Conservation (phyloP, 2,888 invertebrate genomes). For the Epinotia demarniana region DNA sequence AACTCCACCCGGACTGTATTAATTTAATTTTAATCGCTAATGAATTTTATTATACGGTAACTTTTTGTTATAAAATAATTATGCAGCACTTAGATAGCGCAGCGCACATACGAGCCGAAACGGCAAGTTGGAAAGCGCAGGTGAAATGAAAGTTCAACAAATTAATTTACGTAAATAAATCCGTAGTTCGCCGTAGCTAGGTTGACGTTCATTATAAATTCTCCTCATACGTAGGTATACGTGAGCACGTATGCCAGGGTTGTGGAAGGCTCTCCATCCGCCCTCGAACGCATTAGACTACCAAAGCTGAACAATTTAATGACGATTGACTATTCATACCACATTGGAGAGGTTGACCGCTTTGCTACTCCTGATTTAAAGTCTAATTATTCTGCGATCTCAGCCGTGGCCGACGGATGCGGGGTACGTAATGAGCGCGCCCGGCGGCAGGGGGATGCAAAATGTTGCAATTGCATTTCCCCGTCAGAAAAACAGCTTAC, state of each 20-base stretch:
- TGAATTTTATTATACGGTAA: conserved; percentile 44
- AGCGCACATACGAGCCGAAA: conserved; percentile 14
- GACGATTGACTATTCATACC: conserved; percentile 84
- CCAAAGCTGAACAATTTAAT: conserved; percentile 83
- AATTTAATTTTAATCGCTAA: conserved; percentile 73
- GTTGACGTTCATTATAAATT: conserved; percentile 46
- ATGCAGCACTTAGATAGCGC: conserved; percentile 31
- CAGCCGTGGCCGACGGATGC: conserved; percentile 74
- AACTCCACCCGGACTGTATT: conserved; percentile 72
- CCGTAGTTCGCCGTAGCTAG: conserved; percentile 33
- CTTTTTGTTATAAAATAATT: conserved; percentile 41
- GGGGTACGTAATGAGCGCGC: conserved; percentile 77
- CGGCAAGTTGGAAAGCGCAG: conserved; percentile 21
- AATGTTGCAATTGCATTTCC: conserved; percentile 81
- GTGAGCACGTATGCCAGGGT: conserved; percentile 29
- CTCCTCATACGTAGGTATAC: conserved; percentile 22
- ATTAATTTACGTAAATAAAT: conserved; percentile 43
- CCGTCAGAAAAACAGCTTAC: conserved; percentile 83
- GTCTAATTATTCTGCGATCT: conserved; percentile 82
- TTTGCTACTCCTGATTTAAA: conserved; percentile 82
- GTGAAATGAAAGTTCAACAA: conserved; percentile 39
- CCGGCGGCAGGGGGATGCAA: conserved; percentile 67
- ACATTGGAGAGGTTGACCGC: conserved; percentile 81
- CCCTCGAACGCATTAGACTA: conserved; percentile 75
- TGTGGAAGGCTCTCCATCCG: conserved; percentile 41